Evolutionary conservation across 53 echinoderm and acorn worm genomes (phyloP).

Genomic region (Henricia sp.): DNA sequence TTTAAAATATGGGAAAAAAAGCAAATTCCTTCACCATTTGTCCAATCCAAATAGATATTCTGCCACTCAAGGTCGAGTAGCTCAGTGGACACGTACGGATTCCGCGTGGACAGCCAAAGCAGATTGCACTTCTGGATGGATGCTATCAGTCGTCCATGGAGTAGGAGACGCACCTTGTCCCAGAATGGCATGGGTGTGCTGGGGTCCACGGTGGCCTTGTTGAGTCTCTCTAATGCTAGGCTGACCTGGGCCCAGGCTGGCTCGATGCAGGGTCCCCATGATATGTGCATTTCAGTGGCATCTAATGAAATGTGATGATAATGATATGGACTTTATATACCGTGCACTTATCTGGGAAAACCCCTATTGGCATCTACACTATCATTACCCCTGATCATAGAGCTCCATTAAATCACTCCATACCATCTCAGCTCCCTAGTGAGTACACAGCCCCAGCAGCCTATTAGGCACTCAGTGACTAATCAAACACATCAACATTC

Average conservation of each 20-base stretch:
- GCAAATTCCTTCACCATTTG: slow-evolving; percentile 73
- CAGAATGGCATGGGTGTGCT: slow-evolving; percentile 94
- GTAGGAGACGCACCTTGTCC: slow-evolving; percentile 93
- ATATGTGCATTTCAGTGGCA: slow-evolving; percentile 84
- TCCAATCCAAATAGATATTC: slow-evolving; percentile 94
- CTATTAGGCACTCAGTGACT: too few species aligned
- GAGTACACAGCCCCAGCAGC: too few species aligned
- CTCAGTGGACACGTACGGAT: slow-evolving; percentile 93
- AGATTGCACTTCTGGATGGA: slow-evolving; percentile 88
- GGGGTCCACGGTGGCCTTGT: slow-evolving; percentile 94
- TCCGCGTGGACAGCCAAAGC: slow-evolving; percentile 87
- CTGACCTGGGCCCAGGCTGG: slow-evolving; percentile 85
- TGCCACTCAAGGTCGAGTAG: slow-evolving; percentile 93
- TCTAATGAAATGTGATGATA: slow-evolving; percentile 69
- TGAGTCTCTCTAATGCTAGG: slow-evolving; percentile 80
- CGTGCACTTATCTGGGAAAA: background rate
- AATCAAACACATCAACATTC: too few species aligned
- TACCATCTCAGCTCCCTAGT: too few species aligned
- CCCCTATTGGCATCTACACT: too few species aligned
- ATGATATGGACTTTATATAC: background rate
- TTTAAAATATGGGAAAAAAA: background rate
- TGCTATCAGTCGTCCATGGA: slow-evolving; percentile 86
- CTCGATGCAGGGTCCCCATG: slow-evolving; percentile 92
- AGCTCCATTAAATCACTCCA: too few species aligned
- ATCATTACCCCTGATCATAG: too few species aligned